Evolutionary conservation across 2,797 vertebrate species (phyloP).

Genomic region (Emys orbicularis): DNA sequence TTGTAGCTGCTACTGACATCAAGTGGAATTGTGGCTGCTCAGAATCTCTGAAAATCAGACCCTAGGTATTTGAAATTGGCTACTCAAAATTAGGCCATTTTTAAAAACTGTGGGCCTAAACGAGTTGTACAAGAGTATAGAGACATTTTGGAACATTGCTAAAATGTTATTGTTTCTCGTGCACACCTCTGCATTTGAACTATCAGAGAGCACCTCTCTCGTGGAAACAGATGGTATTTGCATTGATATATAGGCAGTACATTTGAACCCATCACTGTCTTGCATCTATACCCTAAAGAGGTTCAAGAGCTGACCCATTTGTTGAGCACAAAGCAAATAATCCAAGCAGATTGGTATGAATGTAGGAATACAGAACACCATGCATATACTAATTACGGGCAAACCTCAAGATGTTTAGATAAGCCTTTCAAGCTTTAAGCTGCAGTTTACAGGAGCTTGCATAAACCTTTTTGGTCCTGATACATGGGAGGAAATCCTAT

Average conservation of each 20-base stretch:
- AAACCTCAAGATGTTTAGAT: background rate
- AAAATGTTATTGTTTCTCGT: background rate
- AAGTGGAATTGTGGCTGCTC: background rate
- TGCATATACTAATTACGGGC: background rate
- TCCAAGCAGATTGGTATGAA: background rate
- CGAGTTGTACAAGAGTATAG: background rate
- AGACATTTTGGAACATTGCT: background rate
- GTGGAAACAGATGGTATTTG: background rate
- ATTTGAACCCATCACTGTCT: background rate
- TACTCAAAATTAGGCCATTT: background rate
- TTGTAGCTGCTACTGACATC: background rate
- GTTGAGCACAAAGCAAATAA: background rate
- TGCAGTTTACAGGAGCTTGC: background rate
- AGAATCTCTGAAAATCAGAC: background rate
- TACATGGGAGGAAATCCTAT: slow-evolving; percentile 19
- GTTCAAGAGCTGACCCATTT: background rate
- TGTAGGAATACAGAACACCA: background rate
- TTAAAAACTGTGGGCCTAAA: background rate
- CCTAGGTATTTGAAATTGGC: background rate
- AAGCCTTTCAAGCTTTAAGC: background rate
- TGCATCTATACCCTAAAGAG: background rate
- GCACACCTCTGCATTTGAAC: background rate
- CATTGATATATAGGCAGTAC: background rate
- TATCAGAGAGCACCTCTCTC: background rate
- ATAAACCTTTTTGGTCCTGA: background rate